These are phyloP conservation scores for Phrixothrix hirtus DNA, from an alignment of 2,888 invertebrate species.

Conservation along the genomic window DNA sequence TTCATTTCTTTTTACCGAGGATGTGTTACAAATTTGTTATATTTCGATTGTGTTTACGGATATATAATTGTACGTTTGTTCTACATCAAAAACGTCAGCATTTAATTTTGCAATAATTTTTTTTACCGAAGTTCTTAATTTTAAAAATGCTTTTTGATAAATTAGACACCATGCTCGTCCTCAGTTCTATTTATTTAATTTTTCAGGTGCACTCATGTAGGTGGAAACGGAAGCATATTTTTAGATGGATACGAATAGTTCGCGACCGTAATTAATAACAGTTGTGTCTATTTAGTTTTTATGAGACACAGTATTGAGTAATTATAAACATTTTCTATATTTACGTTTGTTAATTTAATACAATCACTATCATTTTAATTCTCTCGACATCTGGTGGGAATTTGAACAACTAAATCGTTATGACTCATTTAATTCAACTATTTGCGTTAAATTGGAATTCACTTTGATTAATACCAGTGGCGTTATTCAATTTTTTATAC, in stretches of 20 bases:
- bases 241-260: not conserved
- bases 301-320: not conserved
- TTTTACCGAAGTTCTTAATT: too few species aligned
- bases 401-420: not conserved
- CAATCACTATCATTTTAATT: not conserved
- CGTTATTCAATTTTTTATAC: too few species aligned
- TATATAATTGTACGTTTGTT: not conserved
- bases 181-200: not conserved
- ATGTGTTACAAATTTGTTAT: constrained; percentile 22
- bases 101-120: not conserved
- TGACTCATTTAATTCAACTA: too few species aligned
- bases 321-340: not conserved
- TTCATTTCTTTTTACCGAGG: constrained; percentile 15
- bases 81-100: not conserved
- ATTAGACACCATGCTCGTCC: too few species aligned
- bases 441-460: too few species aligned
- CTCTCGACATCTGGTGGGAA: not conserved
- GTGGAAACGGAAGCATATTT: not conserved
- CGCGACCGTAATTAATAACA: not conserved
- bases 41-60: constrained; percentile 18
- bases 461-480: too few species aligned
- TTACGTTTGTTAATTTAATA: not conserved
- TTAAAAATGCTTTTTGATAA: too few species aligned
- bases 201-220: not conserved
- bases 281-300: not conserved